Base-by-base conservation (phyloP, 1,140 invertebrate genomes). In the Zaprionus lachaisei region DNA sequence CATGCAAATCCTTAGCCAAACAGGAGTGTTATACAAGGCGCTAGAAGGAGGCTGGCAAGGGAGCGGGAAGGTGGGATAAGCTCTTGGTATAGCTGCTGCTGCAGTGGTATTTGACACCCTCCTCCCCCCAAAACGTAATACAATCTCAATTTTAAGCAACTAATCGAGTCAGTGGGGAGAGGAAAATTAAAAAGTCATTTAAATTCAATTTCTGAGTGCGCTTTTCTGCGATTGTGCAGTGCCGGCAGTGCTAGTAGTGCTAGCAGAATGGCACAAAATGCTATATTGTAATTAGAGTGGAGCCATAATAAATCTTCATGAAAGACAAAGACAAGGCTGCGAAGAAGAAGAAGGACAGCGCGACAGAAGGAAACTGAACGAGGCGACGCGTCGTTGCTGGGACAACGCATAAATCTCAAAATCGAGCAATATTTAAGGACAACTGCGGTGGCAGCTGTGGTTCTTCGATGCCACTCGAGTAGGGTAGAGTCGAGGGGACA, bases 171-270 rank as follows among this genome's bases (percentile, higher is more conserved):
- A 64, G 72, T 49, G 22, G 38, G n/a, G 51, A 56, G 44, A 26
- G 69, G 68, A 51, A 80, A 81, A 87, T 87, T 87, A 87, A 87
- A 87, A 89, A 89, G 66, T 72, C 75, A 87, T 87, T 87, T 87
- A 87, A 89, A 87, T 87, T 89, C 80, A 89, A 87, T 89, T 87
- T 83, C 75, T 82, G 54, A 64, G 51, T 44, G 61, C 77, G 55
- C 67, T 37, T 41, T 58, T 49, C 51, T 37, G 70, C 69, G 49
- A 72, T 68, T 68, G 11, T 47, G 41, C 71, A 77, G 65, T 75
- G 41, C 41, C 65, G 41, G 37, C 31, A 34, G 31, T 11, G 31
- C 31, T 11, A 11, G 9, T 11, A 11, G 31, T 34, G 9, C 31
- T 9, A 11, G 31, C 38, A 64, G 12, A 66, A 55, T 61, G 58